A percentile compares a stretch with the other conserved stretches of the same genome.
These are phyloP conservation scores for Antigone vipio DNA, from an alignment of 2,113 vertebrate genomes.

Conservation along the genomic window DNA sequence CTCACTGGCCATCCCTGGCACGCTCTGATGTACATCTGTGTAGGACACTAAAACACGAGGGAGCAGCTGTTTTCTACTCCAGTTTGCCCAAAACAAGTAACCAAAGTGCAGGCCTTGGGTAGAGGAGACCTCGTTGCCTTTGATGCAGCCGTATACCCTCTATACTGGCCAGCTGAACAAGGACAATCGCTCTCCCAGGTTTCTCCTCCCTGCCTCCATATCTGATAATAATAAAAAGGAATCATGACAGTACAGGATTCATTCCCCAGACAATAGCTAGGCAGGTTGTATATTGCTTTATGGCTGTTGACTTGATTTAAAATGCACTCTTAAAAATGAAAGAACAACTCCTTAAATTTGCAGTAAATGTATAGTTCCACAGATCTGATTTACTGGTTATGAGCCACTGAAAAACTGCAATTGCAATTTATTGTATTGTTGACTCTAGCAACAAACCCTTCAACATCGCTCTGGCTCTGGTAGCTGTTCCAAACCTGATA, in stretches of 20 bases:
- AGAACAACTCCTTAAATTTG: constrained; percentile 71
- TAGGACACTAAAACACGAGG: background rate
- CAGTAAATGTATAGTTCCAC: constrained; percentile 63
- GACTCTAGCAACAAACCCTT: background rate
- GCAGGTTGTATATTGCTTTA: constrained; percentile 57
- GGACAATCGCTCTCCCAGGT: background rate
- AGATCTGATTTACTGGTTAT: constrained; percentile 69
- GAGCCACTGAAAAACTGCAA: constrained; percentile 32
- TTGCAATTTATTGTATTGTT: constrained; percentile 42
- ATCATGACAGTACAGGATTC: background rate
- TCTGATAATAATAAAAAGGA: background rate
- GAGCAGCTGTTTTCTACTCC: background rate
- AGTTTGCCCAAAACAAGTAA: background rate
- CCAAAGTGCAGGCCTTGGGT: background rate
- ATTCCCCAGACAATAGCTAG: constrained; percentile 10
- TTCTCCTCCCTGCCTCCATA: background rate
- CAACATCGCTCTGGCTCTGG: background rate
- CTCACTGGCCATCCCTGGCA: background rate
- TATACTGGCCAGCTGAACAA: background rate
- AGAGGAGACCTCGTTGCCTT: background rate
- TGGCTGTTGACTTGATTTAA: constrained; percentile 70
- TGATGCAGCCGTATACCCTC: fast-evolving
- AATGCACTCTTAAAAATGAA: constrained; percentile 63
- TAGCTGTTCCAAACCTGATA: background rate
- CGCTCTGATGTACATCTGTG: background rate